Conservation (phyloP, 35 echinoderm and acorn worm species). For the Strongylocentrotus purpuratus region DNA sequence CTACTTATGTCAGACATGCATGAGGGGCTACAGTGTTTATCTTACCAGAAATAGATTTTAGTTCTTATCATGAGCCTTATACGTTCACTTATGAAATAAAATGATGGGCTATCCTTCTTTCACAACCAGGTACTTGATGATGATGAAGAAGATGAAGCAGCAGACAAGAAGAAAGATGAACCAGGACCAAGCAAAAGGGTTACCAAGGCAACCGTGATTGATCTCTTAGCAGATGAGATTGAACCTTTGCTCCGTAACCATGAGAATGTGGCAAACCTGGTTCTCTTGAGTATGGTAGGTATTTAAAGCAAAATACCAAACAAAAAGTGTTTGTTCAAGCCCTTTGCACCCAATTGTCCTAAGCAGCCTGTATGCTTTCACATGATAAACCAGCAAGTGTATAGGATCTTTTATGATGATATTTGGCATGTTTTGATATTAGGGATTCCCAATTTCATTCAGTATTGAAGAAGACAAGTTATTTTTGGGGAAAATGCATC, state of each 20-base stretch:
- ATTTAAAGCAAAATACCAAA: background rate
- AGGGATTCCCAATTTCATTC: too few relatives aligned
- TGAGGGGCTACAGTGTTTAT: too few relatives aligned
- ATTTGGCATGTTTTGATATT: too few relatives aligned
- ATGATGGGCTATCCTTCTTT: background rate
- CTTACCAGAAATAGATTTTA: too few relatives aligned
- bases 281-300: constrained; percentile 96
- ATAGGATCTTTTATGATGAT: too few relatives aligned
- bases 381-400: background rate
- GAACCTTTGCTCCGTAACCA: constrained; percentile 76
- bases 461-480: too few relatives aligned
- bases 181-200: constrained; percentile 50
- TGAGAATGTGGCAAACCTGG: constrained; percentile 94
- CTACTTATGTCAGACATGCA: too few relatives aligned
- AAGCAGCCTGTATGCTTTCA: background rate
- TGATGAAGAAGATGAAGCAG: constrained; percentile 65
- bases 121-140: constrained; percentile 23
- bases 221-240: constrained; percentile 85
- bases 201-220: constrained; percentile 70
- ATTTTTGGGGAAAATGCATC: too few relatives aligned
- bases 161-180: constrained; percentile 31
- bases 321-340: too few relatives aligned
- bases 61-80: too few relatives aligned
- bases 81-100: background rate
- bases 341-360: too few relatives aligned